Conservation (phyloP, 2,888 invertebrate species). For the Lymantria dispar region DNA sequence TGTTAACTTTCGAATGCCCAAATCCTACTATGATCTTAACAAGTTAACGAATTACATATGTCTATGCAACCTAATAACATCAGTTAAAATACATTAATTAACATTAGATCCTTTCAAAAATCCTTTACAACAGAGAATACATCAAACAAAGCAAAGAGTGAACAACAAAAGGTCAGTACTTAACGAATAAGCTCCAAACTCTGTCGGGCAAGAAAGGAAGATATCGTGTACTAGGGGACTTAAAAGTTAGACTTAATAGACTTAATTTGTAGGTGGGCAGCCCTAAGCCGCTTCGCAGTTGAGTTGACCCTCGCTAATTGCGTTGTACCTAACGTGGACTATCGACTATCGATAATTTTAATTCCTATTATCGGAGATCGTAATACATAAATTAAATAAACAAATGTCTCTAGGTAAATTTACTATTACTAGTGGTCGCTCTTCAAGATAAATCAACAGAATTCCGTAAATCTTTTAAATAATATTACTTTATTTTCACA, state of each 20-base stretch:
- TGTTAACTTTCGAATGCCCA: too few relatives aligned
- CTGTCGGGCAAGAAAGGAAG: conserved; percentile 74
- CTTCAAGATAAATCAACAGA: too few relatives aligned
- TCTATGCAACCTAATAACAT: not conserved
- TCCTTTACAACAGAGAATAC: conserved; percentile 50
- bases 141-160: conserved; percentile 69
- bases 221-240: conserved; percentile 75
- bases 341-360: conserved; percentile 54
- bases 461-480: too few relatives aligned
- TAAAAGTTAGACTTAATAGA: conserved; percentile 80
- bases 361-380: not conserved
- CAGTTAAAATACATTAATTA: not conserved
- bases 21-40: too few relatives aligned
- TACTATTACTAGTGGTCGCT: too few relatives aligned
- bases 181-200: conserved; percentile 77
- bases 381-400: too few relatives aligned
- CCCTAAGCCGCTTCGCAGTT: conserved; percentile 70
- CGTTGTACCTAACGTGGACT: conserved; percentile 39
- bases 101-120: conserved; percentile 42
- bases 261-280: conserved; percentile 77
- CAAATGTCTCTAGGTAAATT: too few relatives aligned
- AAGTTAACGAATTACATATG: too few relatives aligned
- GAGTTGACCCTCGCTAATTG: conserved; percentile 62
- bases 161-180: conserved; percentile 71
- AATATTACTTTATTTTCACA: too few relatives aligned